phyloP scores from a whole-genome alignment of 2,888 invertebrate species.

The Achlya flavicornis region DNA sequence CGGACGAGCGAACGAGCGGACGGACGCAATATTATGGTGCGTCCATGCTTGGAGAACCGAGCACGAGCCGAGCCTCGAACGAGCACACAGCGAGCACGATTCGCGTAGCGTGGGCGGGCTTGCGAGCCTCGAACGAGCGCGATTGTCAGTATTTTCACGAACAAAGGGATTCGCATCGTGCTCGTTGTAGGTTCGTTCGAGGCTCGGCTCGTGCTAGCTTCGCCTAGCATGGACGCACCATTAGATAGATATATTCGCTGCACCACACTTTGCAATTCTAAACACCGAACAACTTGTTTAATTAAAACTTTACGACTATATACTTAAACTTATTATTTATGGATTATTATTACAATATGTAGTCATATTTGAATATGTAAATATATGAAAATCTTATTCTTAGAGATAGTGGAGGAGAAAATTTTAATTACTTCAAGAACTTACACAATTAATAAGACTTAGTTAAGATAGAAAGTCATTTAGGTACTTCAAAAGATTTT shows the following conservation, averaged over 20 bases:
- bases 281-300: constrained; percentile 44
- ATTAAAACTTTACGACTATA: constrained; percentile 43
- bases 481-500: not conserved
- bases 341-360: constrained; percentile 20
- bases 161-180: too few species aligned
- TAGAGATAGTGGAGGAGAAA: not conserved
- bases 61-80: too few species aligned
- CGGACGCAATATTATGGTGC: not conserved
- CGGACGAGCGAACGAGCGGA: not conserved
- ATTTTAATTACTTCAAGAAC: not conserved
- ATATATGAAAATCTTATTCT: constrained; percentile 13
- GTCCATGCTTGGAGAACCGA: too few species aligned
- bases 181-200: too few species aligned
- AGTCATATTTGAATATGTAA: constrained; percentile 31
- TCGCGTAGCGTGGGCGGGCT: too few species aligned
- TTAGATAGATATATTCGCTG: constrained; percentile 12
- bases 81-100: too few species aligned
- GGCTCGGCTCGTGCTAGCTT: too few species aligned
- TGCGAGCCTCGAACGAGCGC: too few species aligned
- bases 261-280: constrained; percentile 42
- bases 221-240: too few species aligned
- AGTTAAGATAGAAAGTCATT: not conserved
- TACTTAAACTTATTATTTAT: constrained; percentile 30
- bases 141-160: too few species aligned
- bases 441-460: not conserved